These are phyloP conservation scores for Glyptemys insculpta DNA, from an alignment of 2,797 vertebrate species.

Conservation along the genomic window DNA sequence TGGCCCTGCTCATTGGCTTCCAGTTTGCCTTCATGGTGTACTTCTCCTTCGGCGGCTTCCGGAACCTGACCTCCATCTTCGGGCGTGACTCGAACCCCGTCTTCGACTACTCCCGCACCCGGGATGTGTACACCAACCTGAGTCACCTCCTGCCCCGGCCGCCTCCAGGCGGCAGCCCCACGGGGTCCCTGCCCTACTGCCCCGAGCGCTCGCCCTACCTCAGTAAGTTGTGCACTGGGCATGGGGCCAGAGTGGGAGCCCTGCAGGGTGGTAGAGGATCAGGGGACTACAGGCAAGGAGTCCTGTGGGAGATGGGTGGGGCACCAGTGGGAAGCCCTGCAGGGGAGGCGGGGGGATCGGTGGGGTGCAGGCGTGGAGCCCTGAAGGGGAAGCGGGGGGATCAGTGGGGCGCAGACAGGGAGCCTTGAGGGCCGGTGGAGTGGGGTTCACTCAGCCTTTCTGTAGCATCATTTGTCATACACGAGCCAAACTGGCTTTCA, in stretches of 20 bases:
- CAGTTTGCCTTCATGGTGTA: conserved; percentile 98
- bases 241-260: neutral
- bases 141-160: conserved; percentile 84
- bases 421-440: too few species aligned
- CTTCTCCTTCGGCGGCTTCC: conserved; percentile 95
- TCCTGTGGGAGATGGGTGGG: too few species aligned
- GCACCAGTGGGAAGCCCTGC: too few species aligned
- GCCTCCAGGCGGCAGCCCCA: conserved; percentile 67
- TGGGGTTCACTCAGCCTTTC: too few species aligned
- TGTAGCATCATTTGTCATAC: neutral
- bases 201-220: conserved; percentile 90
- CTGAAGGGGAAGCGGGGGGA: too few species aligned
- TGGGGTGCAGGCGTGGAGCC: too few species aligned
- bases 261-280: too few species aligned
- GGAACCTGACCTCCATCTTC: conserved; percentile 91
- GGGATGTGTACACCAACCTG: conserved; percentile 95
- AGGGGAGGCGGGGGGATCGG: too few species aligned
- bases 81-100: conserved; percentile 87
- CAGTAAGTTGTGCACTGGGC: conserved; percentile 79
- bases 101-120: conserved; percentile 93
- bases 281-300: too few species aligned
- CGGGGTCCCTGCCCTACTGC: conserved; percentile 83
- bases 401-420: too few species aligned
- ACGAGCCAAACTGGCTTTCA: neutral
- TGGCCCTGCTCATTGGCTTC: conserved; percentile 93